Percentiles rank a stretch among this genome's conserved stretches.
These are phyloP conservation scores for Brachyptera risi DNA, from an alignment of 2,888 invertebrate genomes.

Conservation along the genomic window DNA sequence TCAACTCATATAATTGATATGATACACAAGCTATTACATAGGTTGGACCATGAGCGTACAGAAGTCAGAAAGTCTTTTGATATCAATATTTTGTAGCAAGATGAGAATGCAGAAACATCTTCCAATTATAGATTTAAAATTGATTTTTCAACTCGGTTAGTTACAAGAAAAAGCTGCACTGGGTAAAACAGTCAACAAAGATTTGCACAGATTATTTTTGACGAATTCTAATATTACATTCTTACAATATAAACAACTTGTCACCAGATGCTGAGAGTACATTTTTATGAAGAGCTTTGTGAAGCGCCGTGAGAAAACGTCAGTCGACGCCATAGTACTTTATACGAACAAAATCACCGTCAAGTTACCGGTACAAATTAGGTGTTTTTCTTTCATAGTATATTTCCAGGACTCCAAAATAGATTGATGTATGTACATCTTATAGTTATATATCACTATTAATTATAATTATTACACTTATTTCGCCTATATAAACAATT, in stretches of 20 bases:
- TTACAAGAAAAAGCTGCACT: conserved; percentile 26
- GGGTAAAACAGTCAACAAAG: conserved; percentile 5
- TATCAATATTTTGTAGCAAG: not conserved
- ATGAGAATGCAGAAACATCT: conserved; percentile 27
- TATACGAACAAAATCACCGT: not conserved
- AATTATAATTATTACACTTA: conserved; percentile 32
- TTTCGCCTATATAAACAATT: conserved; percentile 34
- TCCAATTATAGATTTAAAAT: conserved; percentile 24
- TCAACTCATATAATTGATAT: conserved; percentile 30
- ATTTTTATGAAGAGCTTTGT: conserved; percentile 25
- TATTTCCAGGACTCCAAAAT: conserved; percentile 29
- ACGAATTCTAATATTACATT: conserved; percentile 27
- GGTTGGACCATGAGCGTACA: conserved; percentile 29
- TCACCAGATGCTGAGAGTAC: conserved; percentile 26
- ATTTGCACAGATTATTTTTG: conserved; percentile 21
- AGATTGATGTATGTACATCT: conserved; percentile 28
- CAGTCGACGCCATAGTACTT: conserved; percentile 3
- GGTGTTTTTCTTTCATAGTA: conserved; percentile 22
- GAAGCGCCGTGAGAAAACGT: conserved; percentile 30
- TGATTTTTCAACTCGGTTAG: not conserved
- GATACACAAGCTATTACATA: conserved; percentile 31
- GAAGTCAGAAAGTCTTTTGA: not conserved
- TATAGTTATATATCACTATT: conserved; percentile 16
- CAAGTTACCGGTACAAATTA: too few species aligned
- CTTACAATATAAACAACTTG: conserved; percentile 23